These are phyloP conservation scores for Leguminivora glycinivorella DNA, from an alignment of 1,140 invertebrate genomes.

Conservation along the genomic window DNA sequence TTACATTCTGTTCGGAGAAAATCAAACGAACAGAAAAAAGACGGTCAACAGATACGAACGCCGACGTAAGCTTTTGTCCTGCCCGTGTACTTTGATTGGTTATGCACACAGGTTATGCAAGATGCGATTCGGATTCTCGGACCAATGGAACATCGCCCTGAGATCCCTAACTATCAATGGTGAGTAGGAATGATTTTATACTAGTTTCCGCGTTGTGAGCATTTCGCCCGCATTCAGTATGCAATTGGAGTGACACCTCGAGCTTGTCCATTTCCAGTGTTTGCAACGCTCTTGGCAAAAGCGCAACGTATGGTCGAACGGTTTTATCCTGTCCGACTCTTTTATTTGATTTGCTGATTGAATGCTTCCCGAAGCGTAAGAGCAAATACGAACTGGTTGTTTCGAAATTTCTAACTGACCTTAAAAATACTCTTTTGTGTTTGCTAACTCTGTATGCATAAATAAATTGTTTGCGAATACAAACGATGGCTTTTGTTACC, in stretches of 20 bases:
- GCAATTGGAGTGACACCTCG: background rate
- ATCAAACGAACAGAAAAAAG: background rate
- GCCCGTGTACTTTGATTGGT: background rate
- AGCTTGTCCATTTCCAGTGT: conserved; percentile 21
- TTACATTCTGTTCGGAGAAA: background rate
- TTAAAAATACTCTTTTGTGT: background rate
- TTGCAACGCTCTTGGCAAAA: conserved; percentile 24
- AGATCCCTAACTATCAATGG: background rate
- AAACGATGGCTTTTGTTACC: background rate
- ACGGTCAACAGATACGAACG: conserved; percentile 6
- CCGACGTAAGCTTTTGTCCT: conserved; percentile 11
- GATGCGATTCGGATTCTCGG: background rate
- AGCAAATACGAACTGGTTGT: background rate
- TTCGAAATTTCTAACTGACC: background rate
- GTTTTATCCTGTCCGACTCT: conserved; percentile 23
- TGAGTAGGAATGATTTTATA: background rate
- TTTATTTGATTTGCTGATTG: conserved; percentile 24
- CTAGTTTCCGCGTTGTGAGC: background rate
- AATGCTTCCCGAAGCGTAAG: conserved; percentile 6
- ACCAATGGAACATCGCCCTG: background rate
- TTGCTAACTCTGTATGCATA: background rate
- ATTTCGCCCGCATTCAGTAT: background rate
- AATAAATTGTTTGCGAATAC: background rate
- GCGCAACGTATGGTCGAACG: conserved; percentile 21
- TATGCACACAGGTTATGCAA: background rate